Evolutionary conservation across 2,888 invertebrate species (phyloP), one percentile per base, ranked within the genome.

Genomic region (Heliconius ethilla): DNA sequence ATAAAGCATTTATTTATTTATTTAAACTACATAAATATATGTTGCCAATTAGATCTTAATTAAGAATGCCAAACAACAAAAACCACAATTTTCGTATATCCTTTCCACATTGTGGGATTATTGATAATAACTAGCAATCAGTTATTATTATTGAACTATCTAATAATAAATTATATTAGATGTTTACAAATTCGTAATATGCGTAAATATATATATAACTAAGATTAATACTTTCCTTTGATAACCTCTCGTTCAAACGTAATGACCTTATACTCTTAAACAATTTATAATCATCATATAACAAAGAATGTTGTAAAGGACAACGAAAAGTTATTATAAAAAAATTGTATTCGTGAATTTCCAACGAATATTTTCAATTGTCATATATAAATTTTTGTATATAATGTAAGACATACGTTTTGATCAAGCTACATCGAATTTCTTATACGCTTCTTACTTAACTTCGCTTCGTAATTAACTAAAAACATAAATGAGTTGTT

Each of bases 181-280:
- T 69, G 69, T 76, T 63, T 76, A 51, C 10, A 72, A 73, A 73
- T 72, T 59, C 70, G 69, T 63, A 59, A 13, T 66, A 70, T 66
- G 37, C 13, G 5, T 69, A 45, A 1, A 9, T 40, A 15, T 10
- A n/a, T 37, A 37, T 45, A 79, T 76, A 63, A 75, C 65, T 18
- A 45, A 37, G 33, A 40, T 63, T 65, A 73, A 59, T 22, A 29
- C 65, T 66, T 74, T 77, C 67, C 45, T 67, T 62, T 5, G 77
- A 77, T 77, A 77, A 69, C 73, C 77, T 18, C 27, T n/a, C 25
- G 9, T 22, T 11, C 51, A 76, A 76, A 72, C 76, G 65, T 67
- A 67, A 77, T 73, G 67, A 73, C 73, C 59, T 55, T 11, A 69
- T 25, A 69, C 37, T 4, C 33, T n/a, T 51, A 51, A 70, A 45